A percentile compares a stretch with the other conserved stretches of the same genome.
Conservation (phyloP, 1,140 invertebrate species). For the Drosophila orena region DNA sequence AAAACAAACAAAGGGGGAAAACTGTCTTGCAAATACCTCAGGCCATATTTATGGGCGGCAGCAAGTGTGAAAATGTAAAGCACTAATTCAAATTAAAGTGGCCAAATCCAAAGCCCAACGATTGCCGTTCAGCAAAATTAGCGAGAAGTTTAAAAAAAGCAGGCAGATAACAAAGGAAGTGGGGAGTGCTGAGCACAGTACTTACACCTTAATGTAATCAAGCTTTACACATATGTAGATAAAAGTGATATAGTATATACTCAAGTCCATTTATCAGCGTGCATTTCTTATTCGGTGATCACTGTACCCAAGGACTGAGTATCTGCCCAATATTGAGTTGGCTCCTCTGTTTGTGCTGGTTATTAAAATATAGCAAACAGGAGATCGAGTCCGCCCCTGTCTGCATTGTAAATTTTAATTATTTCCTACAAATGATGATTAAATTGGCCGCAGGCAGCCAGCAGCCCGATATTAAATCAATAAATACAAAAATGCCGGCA, state of each 20-base stretch:
- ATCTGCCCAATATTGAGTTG: slow-evolving; percentile 34
- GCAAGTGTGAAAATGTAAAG: slow-evolving; percentile 48
- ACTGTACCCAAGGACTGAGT: background rate
- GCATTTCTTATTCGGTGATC: too few species aligned
- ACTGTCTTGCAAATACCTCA: slow-evolving; percentile 20
- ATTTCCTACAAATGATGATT: slow-evolving; percentile 81
- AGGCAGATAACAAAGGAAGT: background rate
- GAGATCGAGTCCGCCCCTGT: slow-evolving; percentile 26
- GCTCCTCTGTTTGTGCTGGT: slow-evolving; percentile 47
- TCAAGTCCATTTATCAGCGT: too few species aligned
- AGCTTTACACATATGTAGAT: background rate
- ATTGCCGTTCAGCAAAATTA: slow-evolving; percentile 25
- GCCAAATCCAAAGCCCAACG: slow-evolving; percentile 32
- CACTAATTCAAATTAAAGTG: slow-evolving; percentile 46
- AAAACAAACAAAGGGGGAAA: slow-evolving; percentile 34
- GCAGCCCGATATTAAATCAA: slow-evolving; percentile 75
- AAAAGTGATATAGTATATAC: background rate
- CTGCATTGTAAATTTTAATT: slow-evolving; percentile 79
- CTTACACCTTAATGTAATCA: background rate
- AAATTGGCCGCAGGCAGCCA: slow-evolving; percentile 72
- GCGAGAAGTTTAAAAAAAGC: background rate
- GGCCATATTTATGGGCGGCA: slow-evolving; percentile 39
- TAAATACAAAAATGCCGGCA: slow-evolving; percentile 48
- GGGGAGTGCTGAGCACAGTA: too few species aligned
- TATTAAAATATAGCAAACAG: slow-evolving; percentile 66